Base-by-base conservation (phyloP, 2,797 vertebrate species). In the Thaleichthys pacificus region DNA sequence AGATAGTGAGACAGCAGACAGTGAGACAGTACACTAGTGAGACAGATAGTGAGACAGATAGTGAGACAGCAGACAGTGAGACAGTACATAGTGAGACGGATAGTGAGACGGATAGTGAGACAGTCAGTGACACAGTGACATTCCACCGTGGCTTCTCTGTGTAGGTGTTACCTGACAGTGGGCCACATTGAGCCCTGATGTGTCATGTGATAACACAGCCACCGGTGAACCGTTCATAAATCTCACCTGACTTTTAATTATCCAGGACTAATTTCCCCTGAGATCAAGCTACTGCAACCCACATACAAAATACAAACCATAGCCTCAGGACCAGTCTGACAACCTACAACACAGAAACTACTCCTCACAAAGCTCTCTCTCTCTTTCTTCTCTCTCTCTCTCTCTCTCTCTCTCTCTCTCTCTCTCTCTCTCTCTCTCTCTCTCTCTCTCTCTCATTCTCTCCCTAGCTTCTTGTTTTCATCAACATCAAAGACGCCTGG, bases 261-360 rank as follows among this genome's bases (percentile, higher is more conserved):
- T 80, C 78, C 71, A 49, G 0, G 70, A 57, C 57, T 89, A 89
- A 92, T 92, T 91, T 91, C 88, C 87, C 90, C 54, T 42, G 85
- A 79, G 88, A 82, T 76, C 24, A 42, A 67, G 69, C 70, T 74
- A 71, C 82, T 73, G 71, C 82, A 78, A 24, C 84, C 88, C 83
- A 86, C 86, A 60, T 66, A n/a, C 51, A 78, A 72, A 69, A 71
- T 72, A 66, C 56, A 32, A 58, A 66, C 11, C 15, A 82, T 70
- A 8, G 66, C 32, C 35, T 35, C 17, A 38, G 7, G 28, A 68
- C 38, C 19, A 74, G 61, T 75, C 30, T 47, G 2, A 73, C 80
- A 83, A 30, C 86, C 89, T 78, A 83, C 89, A 82, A 80, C 73
- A 42, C 69, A 72, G 22, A 14, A 35, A 47, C 42, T 47, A 47